Evolutionary conservation across 1,140 invertebrate species (phyloP).

Genomic region (Polypedilum pembai): DNA sequence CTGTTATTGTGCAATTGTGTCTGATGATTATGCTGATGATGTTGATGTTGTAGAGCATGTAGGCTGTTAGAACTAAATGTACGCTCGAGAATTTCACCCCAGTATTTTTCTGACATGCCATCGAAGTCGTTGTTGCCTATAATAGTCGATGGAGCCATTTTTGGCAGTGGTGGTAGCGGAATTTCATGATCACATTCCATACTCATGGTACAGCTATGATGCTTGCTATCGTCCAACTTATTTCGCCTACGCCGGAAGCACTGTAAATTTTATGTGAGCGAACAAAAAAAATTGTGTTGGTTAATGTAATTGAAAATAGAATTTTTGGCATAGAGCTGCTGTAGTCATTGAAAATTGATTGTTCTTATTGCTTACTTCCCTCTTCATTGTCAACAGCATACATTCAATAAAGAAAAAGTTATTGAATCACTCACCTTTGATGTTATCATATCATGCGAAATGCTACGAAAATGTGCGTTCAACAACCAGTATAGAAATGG

Average conservation of each 20-base stretch:
- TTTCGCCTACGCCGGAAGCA: neutral
- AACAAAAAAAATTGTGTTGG: neutral
- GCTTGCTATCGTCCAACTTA: slow-evolving; percentile 33
- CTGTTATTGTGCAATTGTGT: slow-evolving; percentile 31
- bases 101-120: slow-evolving; percentile 65
- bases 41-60: slow-evolving; percentile 54
- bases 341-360: too few species aligned
- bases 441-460: slow-evolving; percentile 64
- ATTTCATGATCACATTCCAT: slow-evolving; percentile 42
- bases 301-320: neutral
- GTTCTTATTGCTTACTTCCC: too few species aligned
- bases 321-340: too few species aligned
- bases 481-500: slow-evolving; percentile 80
- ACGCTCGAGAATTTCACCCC: slow-evolving; percentile 65
- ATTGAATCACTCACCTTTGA: slow-evolving; percentile 54
- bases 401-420: slow-evolving; percentile 25
- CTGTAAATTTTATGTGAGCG: slow-evolving; percentile 17
- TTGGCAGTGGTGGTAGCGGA: slow-evolving; percentile 40
- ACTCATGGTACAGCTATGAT: slow-evolving; percentile 43
- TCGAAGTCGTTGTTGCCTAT: slow-evolving; percentile 50
- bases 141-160: slow-evolving; percentile 37
- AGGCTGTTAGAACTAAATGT: slow-evolving; percentile 61
- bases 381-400: too few species aligned
- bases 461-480: slow-evolving; percentile 73
- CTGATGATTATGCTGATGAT: slow-evolving; percentile 38